Evolutionary conservation across 2,113 vertebrate genomes (phyloP).

Genomic region (Rhynchopsitta pachyrhyncha): DNA sequence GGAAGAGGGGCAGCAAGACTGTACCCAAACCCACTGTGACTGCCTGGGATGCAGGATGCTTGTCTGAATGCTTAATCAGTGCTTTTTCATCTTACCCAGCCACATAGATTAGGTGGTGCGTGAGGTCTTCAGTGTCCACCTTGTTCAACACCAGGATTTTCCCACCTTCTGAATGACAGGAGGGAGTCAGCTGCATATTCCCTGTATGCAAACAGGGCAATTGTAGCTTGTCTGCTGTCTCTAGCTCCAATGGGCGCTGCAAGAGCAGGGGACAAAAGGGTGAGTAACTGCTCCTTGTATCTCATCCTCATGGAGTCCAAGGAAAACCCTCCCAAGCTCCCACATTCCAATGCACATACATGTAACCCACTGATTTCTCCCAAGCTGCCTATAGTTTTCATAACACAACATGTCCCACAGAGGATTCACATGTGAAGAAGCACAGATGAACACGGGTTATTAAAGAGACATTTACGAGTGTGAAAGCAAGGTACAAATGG

Average conservation of each 20-base stretch:
- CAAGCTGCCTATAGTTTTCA: background rate
- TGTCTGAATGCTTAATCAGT: background rate
- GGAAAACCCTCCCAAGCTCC: background rate
- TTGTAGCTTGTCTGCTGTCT: background rate
- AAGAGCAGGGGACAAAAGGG: background rate
- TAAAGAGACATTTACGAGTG: background rate
- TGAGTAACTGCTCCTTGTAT: background rate
- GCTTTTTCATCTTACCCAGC: background rate
- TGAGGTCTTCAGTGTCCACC: background rate
- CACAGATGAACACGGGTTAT: background rate
- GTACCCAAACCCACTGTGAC: fast-evolving
- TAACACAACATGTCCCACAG: fast-evolving
- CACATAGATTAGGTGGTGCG: background rate
- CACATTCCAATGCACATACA: fast-evolving
- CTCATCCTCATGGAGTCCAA: background rate
- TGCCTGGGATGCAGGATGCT: background rate
- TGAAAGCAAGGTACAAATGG: background rate
- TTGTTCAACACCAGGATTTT: background rate
- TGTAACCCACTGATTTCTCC: background rate
- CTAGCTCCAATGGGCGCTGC: background rate
- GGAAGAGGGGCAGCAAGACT: background rate
- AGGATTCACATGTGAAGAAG: background rate
- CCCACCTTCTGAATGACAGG: background rate
- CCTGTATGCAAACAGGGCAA: background rate
- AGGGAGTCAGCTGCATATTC: background rate